Percentiles rank a stretch among this genome's conserved stretches.
These are phyloP conservation scores for Tylochromis polylepis DNA, from an alignment of 2,113 vertebrate species.

Conservation along the genomic window DNA sequence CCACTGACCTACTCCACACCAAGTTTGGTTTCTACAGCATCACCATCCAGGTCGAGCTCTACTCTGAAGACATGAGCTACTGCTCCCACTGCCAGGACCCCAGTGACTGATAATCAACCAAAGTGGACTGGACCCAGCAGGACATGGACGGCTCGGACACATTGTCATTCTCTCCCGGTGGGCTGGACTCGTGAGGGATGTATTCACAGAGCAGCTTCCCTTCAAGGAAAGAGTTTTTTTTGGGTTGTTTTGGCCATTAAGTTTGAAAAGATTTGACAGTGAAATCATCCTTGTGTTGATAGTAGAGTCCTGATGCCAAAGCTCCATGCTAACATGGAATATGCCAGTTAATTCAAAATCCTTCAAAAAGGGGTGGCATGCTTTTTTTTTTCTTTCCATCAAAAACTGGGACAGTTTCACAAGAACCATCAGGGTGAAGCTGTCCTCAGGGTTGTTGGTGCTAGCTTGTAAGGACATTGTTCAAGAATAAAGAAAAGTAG, in stretches of 20 bases:
- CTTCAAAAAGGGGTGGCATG: background rate
- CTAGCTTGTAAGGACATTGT: background rate
- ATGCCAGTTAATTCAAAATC: background rate
- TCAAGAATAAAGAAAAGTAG: background rate
- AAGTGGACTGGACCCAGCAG: background rate
- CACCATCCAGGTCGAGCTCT: constrained; percentile 89
- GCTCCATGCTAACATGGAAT: background rate
- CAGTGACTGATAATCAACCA: constrained; percentile 59
- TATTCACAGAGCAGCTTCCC: background rate
- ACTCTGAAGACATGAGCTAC: constrained; percentile 79
- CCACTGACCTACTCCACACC: constrained; percentile 77
- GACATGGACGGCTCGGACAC: background rate
- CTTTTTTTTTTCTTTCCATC: background rate
- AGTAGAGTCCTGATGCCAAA: background rate
- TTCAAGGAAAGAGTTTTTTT: background rate
- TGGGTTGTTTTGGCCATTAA: background rate
- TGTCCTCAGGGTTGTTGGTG: background rate
- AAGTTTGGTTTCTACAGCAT: constrained; percentile 85
- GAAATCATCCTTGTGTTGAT: constrained; percentile 16
- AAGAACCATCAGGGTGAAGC: background rate
- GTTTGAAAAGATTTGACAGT: background rate
- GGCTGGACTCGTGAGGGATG: background rate
- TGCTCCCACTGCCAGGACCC: constrained; percentile 84
- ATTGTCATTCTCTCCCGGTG: background rate
- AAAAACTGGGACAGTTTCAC: background rate